These are phyloP conservation scores for Dasyprocta punctata DNA, from an alignment of 2,113 vertebrate species.

Conservation along the genomic window DNA sequence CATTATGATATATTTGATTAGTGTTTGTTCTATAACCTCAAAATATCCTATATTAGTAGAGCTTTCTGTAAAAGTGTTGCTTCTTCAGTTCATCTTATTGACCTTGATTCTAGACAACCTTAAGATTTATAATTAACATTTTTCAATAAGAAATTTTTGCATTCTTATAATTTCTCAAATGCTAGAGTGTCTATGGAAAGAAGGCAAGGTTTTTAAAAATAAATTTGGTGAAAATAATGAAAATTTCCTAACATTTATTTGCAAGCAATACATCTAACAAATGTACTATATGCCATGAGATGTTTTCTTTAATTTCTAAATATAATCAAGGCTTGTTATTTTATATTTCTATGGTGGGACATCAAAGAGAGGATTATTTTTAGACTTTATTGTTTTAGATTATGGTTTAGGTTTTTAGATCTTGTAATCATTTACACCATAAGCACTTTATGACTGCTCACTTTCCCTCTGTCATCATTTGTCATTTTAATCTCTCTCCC, in stretches of 20 bases:
- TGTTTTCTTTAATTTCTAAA: background rate
- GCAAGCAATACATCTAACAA: background rate
- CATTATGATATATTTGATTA: background rate
- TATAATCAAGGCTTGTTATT: background rate
- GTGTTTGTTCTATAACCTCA: background rate
- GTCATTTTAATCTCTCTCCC: background rate
- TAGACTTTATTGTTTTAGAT: background rate
- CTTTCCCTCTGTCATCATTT: background rate
- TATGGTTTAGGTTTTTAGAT: background rate
- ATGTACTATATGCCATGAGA: no score
- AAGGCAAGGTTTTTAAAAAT: background rate
- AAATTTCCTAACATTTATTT: background rate
- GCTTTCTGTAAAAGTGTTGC: background rate
- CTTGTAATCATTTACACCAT: background rate
- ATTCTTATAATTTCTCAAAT: background rate
- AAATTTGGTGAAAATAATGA: slow-evolving; percentile 7
- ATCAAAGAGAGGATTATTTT: background rate
- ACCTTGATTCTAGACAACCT: background rate
- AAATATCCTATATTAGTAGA: background rate
- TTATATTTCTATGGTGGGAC: background rate
- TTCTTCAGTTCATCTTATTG: background rate
- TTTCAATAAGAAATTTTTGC: background rate
- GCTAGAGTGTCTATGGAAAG: background rate
- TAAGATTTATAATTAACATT: background rate
- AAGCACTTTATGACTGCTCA: no score